These are phyloP conservation scores for Crotalus horridus DNA, from an alignment of 2,113 vertebrate genomes.

Conservation along the genomic window DNA sequence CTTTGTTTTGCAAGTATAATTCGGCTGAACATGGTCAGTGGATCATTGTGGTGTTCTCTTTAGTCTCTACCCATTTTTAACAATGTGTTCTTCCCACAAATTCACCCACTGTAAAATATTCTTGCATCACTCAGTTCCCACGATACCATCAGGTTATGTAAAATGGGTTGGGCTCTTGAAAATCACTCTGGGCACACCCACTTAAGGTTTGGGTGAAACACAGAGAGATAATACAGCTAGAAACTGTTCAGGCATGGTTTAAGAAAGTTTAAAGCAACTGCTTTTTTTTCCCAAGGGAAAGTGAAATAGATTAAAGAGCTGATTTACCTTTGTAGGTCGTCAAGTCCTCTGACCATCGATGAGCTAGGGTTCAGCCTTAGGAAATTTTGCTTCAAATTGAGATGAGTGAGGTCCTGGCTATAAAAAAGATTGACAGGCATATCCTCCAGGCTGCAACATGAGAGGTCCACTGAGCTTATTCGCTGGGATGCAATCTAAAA, in stretches of 20 bases:
- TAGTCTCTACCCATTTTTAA: background rate
- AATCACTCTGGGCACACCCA: background rate
- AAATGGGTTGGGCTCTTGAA: background rate
- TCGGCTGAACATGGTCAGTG: no score
- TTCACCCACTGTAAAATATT: background rate
- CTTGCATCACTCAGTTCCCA: background rate
- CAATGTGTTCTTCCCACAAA: background rate
- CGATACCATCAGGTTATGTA: background rate
- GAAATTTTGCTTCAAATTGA: conserved; percentile 98
- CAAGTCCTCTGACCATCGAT: conserved; percentile 76
- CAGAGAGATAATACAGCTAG: background rate
- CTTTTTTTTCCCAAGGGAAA: background rate
- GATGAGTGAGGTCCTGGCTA: conserved; percentile 98
- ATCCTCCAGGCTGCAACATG: conserved; percentile 93
- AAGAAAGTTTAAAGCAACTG: background rate
- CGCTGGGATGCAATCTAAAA: conserved; percentile 93
- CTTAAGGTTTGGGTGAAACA: background rate
- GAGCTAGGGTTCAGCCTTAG: conserved; percentile 71
- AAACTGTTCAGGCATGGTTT: background rate
- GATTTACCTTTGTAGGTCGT: conserved; percentile 88
- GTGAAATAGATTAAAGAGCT: background rate
- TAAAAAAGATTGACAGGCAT: conserved; percentile 95
- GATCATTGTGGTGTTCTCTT: background rate
- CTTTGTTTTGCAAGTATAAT: background rate
- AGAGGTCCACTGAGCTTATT: conserved; percentile 96